These are phyloP conservation scores for Pangasius macronema DNA, from an alignment of 2,797 vertebrate genomes.

Conservation along the genomic window DNA sequence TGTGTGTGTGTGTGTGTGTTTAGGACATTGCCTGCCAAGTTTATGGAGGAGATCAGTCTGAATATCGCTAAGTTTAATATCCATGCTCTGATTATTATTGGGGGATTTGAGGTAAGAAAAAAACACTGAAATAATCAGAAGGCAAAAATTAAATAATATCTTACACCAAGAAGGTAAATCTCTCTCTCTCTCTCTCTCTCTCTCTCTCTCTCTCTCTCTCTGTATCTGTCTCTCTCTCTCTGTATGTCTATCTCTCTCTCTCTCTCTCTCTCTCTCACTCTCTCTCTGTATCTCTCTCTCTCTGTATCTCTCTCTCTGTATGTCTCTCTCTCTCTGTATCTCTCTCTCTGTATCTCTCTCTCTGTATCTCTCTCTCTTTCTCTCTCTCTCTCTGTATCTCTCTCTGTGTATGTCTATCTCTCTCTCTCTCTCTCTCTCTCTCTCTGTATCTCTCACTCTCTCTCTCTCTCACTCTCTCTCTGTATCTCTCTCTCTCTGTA, in stretches of 20 bases:
- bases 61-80: slow-evolving; percentile 88
- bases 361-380: neutral
- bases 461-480: neutral
- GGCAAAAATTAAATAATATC: neutral
- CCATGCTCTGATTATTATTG: slow-evolving; percentile 88
- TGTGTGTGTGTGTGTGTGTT: slow-evolving; percentile 24
- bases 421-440: slow-evolving; percentile 5
- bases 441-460: neutral
- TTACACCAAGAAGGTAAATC: neutral
- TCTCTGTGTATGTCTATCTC: slow-evolving; percentile 2
- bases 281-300: slow-evolving; percentile 3
- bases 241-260: neutral
- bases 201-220: neutral
- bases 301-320: slow-evolving; percentile 11
- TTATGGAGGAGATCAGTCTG: slow-evolving; percentile 83
- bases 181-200: neutral
- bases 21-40: slow-evolving; percentile 78
- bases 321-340: neutral
- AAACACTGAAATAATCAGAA: neutral
- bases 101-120: slow-evolving; percentile 87
- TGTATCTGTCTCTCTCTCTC: slow-evolving; percentile 9
- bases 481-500: neutral
- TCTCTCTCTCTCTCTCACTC: slow-evolving; percentile 6
- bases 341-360: slow-evolving; percentile 3
- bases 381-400: slow-evolving; percentile 10